Percentiles rank a stretch among this genome's conserved stretches.
Evolutionary conservation across 64 coral and sea anemone species (phyloP).

Genomic region (Orbicella faveolata): DNA sequence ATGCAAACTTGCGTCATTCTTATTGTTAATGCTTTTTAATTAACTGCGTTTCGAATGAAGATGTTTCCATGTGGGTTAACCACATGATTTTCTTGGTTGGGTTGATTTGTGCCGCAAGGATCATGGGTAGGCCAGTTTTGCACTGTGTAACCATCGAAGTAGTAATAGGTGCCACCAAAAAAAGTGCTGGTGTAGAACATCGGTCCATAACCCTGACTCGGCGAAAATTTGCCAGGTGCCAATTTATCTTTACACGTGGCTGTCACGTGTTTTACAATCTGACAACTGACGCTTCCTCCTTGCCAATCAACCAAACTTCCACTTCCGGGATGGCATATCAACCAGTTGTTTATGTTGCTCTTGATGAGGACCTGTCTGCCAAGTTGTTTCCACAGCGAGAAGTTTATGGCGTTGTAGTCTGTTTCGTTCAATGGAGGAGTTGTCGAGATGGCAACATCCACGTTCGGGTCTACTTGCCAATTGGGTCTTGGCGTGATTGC

Average conservation of each 20-base stretch:
- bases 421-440: slow-evolving; percentile 18
- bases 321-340: neutral
- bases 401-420: slow-evolving; percentile 47
- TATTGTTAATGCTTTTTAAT: too few species aligned
- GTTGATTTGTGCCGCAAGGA: neutral
- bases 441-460: neutral
- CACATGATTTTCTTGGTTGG: neutral
- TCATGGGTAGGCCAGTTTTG: slow-evolving; percentile 4
- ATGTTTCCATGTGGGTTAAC: neutral
- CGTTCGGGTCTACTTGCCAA: neutral
- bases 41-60: neutral
- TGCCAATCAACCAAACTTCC: slow-evolving; percentile 15
- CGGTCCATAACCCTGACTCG: neutral
- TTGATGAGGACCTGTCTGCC: slow-evolving; percentile 49
- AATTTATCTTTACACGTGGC: neutral
- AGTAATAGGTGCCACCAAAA: neutral
- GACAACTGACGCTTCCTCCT: neutral
- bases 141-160: neutral
- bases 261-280: slow-evolving; percentile 9
- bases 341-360: slow-evolving; percentile 23
- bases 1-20: too few species aligned
- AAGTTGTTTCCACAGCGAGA: slow-evolving; percentile 38
- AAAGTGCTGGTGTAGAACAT: neutral
- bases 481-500: slow-evolving; percentile 27
- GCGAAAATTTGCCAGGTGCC: neutral